Base-by-base conservation (phyloP, 1,140 invertebrate species). In the Bombus ignitus region DNA sequence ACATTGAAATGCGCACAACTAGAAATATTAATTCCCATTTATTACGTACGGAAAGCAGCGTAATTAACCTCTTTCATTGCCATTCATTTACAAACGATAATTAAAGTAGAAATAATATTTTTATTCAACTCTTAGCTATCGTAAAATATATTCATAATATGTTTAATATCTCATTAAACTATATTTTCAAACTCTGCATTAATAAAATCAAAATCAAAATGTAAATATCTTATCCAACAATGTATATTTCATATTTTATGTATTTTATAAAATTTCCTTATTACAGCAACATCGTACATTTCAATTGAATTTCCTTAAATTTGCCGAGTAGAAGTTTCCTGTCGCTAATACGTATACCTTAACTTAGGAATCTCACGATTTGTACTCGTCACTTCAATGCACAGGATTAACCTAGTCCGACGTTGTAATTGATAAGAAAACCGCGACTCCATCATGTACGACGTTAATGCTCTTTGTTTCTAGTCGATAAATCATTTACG, bases 401-500 rank as follows among this genome's bases (percentile, higher is more conserved):
- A 8, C 6, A 53, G 18, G 47, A 22, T 53, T 53, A 53, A 53
- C 47, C 47, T 53, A 53, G 47, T 22, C 47, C 18, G 47, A 53
- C 47, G 18, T 44, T 9, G 15, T n/a, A 47, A 75, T 59, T 47
- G 32, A 65, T 75, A 75, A 65, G 57, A 65, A 35, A 39, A 53
- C 3, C 2, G 25, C 44, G 35, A 2, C 0, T 37, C 1, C 37
- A 15, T 22, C 42, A 22, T 47, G 37, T 8, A 28, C 44, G 15
- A 6, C 62, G 81, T 25, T 44, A 35, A 78, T 70, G 32, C 83
- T 81, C 77, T 88, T 89, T 89, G 81, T 89, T 81, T 59, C 73
- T 84, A 35, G 57, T 47, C 88, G 83, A 88, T 89, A 82, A 89
- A 89, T 89, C 81, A 78, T 83, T 83, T 89, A 80, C 87, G 59